A percentile compares a stretch with the other conserved stretches of the same genome.
Conservation (phyloP, 2,113 vertebrate species). For the Oreochromis spilurus region DNA sequence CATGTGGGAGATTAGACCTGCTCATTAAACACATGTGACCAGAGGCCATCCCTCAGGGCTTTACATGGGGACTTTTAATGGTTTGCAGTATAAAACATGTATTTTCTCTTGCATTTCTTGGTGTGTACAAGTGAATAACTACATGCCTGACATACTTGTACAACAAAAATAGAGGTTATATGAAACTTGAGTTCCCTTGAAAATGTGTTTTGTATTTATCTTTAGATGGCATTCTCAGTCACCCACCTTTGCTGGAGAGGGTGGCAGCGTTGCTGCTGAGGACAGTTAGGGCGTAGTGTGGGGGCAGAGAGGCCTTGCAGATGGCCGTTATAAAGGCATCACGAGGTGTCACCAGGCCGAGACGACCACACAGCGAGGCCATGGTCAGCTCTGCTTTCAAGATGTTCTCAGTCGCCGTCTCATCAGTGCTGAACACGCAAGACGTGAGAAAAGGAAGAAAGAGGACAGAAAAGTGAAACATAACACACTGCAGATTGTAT, state of each 20-base stretch:
- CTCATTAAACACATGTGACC: slow-evolving; percentile 46
- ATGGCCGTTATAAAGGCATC: slow-evolving; percentile 98
- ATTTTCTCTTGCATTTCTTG: neutral
- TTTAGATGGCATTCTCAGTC: neutral
- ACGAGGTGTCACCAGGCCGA: slow-evolving; percentile 91
- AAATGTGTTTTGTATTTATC: neutral
- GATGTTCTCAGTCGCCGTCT: slow-evolving; percentile 96
- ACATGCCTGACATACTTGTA: neutral
- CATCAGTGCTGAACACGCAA: slow-evolving; percentile 82
- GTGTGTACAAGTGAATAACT: neutral
- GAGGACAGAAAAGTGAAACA: neutral
- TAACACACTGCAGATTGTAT: neutral
- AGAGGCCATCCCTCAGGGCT: slow-evolving; percentile 5
- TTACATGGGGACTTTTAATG: neutral
- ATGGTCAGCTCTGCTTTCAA: slow-evolving; percentile 95
- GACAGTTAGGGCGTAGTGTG: slow-evolving; percentile 93
- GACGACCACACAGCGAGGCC: slow-evolving; percentile 91
- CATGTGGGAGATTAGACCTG: slow-evolving; percentile 12
- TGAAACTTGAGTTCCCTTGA: neutral
- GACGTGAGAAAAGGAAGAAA: neutral
- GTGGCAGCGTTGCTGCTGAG: slow-evolving; percentile 80
- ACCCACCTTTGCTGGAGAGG: slow-evolving; percentile 86
- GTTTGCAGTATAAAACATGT: neutral
- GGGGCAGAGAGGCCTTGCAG: slow-evolving; percentile 96
- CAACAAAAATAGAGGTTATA: neutral